phyloP scores from a whole-genome alignment of 1,140 invertebrate species.

The Mesaphorura yosii region DNA sequence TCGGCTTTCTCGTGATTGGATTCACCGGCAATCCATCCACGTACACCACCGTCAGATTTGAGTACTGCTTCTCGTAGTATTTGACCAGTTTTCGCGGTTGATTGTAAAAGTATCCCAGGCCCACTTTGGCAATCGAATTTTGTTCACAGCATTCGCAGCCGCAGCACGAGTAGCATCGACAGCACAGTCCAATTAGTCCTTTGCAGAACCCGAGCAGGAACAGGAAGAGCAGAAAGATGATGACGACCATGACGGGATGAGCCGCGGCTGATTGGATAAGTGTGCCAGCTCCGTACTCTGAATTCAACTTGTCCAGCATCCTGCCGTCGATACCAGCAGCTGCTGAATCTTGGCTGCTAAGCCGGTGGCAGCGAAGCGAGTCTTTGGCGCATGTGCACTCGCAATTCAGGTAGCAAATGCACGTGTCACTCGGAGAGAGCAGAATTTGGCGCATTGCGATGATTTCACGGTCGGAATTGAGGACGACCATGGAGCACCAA shows the following conservation, averaged over 20 bases:
- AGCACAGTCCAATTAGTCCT: not conserved
- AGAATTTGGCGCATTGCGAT: constrained; percentile 7
- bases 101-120: constrained; percentile 1
- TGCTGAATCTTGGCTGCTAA: too few relatives aligned
- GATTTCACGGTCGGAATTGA: too few relatives aligned
- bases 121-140: not conserved
- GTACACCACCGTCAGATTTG: not conserved
- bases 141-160: not conserved
- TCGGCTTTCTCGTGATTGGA: constrained; percentile 6
- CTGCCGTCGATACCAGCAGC: too few relatives aligned
- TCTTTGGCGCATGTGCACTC: constrained; percentile 8
- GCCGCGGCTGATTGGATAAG: too few relatives aligned
- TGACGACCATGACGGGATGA: too few relatives aligned
- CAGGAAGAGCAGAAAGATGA: not conserved
- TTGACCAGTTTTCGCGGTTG: constrained; percentile 7
- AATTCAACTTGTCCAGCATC: too few relatives aligned
- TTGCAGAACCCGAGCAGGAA: not conserved
- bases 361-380: too few relatives aligned
- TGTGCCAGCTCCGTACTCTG: too few relatives aligned
- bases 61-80: constrained; percentile 7
- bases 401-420: constrained; percentile 10
- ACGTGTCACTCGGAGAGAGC: constrained; percentile 6
- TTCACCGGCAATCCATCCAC: constrained; percentile 4
- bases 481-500: too few relatives aligned
- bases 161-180: too few relatives aligned